Evolutionary conservation across 2,888 invertebrate species (phyloP), one percentile per base, ranked within the genome.

Genomic region (Sepiola atlantica): DNA sequence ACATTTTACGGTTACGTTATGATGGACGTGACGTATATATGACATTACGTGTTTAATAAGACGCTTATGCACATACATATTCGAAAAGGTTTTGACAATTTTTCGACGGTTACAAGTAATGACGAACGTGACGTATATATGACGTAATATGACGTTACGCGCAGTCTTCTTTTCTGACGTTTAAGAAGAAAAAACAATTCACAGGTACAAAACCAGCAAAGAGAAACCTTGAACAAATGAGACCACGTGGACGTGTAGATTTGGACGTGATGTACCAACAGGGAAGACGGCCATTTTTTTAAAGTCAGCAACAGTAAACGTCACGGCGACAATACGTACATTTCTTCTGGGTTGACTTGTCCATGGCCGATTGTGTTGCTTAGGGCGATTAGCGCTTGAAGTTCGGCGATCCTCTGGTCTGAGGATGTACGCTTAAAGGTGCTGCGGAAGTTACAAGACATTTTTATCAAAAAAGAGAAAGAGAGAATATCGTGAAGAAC

Each of bases 401-500:
- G 94, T 94, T 96, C 96, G 54, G 96, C 95, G 45, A 96, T 95
- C 94, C 96, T 94, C 94, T 96, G 96, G 94, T 96, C 96, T 32
- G 96, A 95, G 55, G 95, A 95, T 21, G 95, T 95, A 35, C 96
- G 94, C 93, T 95, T 95, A 92, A 94, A 77, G 95, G 96, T 96
- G 95, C 94, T 94, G 90, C 55, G 55, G 45, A 57, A 28, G 57
- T 77, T 35, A 93, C 32, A 94, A 35, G 28, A 55, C 90, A 24
- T 28, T 57, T 24, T 57, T 94, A 94, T 77, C 24, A 28, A 57
- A 45, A 92, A 91, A 32, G 21, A n/a, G 54, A 91, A 90, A 94
- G 93, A 55, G 32, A 54, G 28, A 77, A 77, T n/a, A 77, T 18
- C n/a, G 28, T 77, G 77, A 77, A 77, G 28, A 77, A n/a, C 14